Percentiles rank a stretch among this genome's conserved stretches.
These are phyloP conservation scores for Mesitornis unicolor DNA, from an alignment of 2,113 vertebrate genomes.

Conservation along the genomic window DNA sequence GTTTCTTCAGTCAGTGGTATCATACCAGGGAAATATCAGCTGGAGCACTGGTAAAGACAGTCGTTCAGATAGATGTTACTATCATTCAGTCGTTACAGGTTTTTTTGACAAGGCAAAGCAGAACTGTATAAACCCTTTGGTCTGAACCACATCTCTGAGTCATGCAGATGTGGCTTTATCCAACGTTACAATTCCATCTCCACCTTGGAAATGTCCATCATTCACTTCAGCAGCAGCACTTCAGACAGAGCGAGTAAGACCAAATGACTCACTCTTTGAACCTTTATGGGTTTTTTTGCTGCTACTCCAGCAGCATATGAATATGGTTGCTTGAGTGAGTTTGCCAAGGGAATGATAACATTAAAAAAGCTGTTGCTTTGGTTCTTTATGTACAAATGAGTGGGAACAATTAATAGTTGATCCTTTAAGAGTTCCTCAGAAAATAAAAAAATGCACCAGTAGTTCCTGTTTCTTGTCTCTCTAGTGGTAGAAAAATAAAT, in stretches of 20 bases:
- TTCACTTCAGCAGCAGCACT: neutral
- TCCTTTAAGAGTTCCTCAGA: neutral
- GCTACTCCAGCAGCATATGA: neutral
- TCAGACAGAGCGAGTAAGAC: neutral
- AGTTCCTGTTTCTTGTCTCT: neutral
- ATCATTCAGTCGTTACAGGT: neutral
- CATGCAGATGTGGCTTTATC: neutral
- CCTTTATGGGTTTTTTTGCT: neutral
- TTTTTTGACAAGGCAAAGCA: neutral
- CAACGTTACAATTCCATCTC: neutral
- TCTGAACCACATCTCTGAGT: neutral
- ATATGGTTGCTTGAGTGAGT: neutral
- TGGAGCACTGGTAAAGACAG: neutral
- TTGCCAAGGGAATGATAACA: neutral
- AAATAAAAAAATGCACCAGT: neutral
- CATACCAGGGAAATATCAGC: neutral
- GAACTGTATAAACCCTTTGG: neutral
- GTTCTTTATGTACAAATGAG: neutral
- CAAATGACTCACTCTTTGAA: neutral
- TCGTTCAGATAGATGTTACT: neutral
- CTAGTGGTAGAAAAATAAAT: neutral
- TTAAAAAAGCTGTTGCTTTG: neutral
- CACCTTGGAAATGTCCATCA: neutral
- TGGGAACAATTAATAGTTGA: neutral
- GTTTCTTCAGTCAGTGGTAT: neutral